A percentile compares a stretch with the other conserved stretches of the same genome.
phyloP scores from a whole-genome alignment of 2,888 invertebrate species.

The Thelaira solivaga region DNA sequence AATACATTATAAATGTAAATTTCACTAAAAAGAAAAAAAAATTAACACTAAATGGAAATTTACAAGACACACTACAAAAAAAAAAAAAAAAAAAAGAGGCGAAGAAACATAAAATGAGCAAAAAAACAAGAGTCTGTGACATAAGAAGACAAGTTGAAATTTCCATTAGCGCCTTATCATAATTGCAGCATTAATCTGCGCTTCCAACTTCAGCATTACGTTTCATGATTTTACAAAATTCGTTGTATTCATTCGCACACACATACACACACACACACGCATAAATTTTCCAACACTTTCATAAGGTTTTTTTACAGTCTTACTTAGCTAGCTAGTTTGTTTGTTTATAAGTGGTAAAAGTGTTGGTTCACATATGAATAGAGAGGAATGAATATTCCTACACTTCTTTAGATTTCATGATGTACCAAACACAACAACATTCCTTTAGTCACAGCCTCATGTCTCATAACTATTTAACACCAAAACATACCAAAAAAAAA shows the following conservation, averaged over 20 bases:
- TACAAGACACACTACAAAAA: constrained; percentile 18
- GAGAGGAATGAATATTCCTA: constrained; percentile 1
- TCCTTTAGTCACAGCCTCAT: constrained; percentile 54
- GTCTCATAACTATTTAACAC: constrained; percentile 63
- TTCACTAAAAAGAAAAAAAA: constrained; percentile 7
- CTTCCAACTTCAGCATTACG: constrained; percentile 63
- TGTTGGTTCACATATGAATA: constrained; percentile 28
- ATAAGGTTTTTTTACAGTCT: too few species aligned
- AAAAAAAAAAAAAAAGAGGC: not conserved
- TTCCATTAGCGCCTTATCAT: constrained; percentile 72
- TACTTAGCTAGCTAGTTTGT: too few species aligned
- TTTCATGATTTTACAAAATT: constrained; percentile 59
- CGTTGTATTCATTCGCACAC: constrained; percentile 35
- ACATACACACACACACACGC: not conserved
- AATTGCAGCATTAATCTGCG: constrained; percentile 71
- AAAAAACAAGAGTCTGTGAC: constrained; percentile 53
- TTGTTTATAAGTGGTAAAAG: too few species aligned
- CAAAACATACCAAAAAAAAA: constrained; percentile 47
- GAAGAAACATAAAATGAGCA: constrained; percentile 11
- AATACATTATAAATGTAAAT: constrained; percentile 58
- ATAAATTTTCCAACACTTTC: not conserved
- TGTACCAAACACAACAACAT: constrained; percentile 31
- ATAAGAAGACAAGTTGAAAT: constrained; percentile 67
- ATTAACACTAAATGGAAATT: constrained; percentile 20
- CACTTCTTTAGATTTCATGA: constrained; percentile 4